Percentiles rank a stretch among this genome's conserved stretches.
Conservation (phyloP, 2,888 invertebrate species). For the Perizoma affinitatum region DNA sequence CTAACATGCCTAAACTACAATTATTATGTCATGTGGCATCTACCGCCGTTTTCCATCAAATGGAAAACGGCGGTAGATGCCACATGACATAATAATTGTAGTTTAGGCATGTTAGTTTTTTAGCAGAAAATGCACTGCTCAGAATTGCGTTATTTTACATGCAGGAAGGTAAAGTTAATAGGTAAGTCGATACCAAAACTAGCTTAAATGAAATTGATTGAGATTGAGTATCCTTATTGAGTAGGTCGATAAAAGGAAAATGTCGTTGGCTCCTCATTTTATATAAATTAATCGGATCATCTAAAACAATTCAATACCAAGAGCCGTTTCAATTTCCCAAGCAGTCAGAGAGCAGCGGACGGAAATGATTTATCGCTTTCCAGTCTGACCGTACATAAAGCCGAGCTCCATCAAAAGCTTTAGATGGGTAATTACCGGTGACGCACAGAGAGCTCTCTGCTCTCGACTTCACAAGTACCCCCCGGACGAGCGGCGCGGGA, state of each 20-base stretch:
- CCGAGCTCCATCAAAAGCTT: constrained; percentile 68
- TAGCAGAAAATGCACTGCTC: no score
- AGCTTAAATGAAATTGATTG: no score
- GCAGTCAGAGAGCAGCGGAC: constrained; percentile 31
- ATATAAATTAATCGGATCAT: not conserved
- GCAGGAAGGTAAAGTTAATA: no score
- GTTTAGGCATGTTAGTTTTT: no score
- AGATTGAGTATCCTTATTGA: no score
- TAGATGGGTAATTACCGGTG: constrained; percentile 78
- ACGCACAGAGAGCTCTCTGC: constrained; percentile 61
- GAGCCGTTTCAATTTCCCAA: constrained; percentile 44
- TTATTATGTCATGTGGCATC: no score
- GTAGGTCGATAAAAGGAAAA: constrained; percentile 1
- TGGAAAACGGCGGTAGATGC: no score
- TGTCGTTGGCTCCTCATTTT: not conserved
- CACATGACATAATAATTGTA: no score
- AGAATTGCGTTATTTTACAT: no score
- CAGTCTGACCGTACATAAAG: constrained; percentile 53
- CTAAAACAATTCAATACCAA: constrained; percentile 24
- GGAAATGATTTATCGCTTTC: constrained; percentile 53
- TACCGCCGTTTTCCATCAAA: no score
- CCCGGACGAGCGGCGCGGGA: constrained; percentile 34
- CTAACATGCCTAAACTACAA: no score
- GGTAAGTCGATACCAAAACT: no score
- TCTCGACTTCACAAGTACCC: constrained; percentile 64